Evolutionary conservation across 2,113 vertebrate species (phyloP).

Genomic region (Odontophorus gujanensis): DNA sequence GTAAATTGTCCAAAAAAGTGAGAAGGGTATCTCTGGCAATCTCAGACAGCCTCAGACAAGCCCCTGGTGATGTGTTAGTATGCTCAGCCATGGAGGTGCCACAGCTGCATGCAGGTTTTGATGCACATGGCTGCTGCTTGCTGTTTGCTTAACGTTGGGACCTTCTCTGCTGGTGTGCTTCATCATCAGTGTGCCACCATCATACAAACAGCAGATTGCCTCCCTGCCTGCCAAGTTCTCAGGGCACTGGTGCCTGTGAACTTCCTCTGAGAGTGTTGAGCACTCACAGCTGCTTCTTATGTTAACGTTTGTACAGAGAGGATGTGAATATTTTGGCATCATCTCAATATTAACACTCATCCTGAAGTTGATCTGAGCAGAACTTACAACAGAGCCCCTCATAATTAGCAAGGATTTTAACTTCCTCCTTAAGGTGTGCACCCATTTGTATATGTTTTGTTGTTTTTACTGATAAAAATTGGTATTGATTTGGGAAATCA

Average conservation of each 20-base stretch:
- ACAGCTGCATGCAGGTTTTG: not conserved
- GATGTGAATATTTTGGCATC: not conserved
- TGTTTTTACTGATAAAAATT: not conserved
- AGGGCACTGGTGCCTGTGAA: not conserved
- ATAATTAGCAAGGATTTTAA: not conserved
- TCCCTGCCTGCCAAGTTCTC: slow-evolving; percentile 34
- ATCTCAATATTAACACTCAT: not conserved
- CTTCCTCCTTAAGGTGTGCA: not conserved
- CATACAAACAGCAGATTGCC: slow-evolving; percentile 39
- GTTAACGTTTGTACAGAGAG: not conserved
- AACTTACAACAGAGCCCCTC: not conserved
- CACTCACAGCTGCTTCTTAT: accelerated
- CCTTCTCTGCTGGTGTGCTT: not conserved
- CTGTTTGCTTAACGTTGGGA: slow-evolving; percentile 26
- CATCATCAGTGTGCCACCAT: not conserved
- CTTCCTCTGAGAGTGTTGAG: not conserved
- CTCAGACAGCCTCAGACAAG: not conserved
- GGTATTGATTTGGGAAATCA: not conserved
- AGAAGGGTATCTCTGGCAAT: not conserved
- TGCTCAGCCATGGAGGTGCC: not conserved
- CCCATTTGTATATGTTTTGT: not conserved
- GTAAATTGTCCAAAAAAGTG: not conserved
- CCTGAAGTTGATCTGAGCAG: not conserved
- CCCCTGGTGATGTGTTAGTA: accelerated
- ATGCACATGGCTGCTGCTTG: not conserved